Percentiles rank a stretch among this genome's conserved stretches.
phyloP scores from a whole-genome alignment of 1,140 invertebrate species.

The Bombyx mandarina region DNA sequence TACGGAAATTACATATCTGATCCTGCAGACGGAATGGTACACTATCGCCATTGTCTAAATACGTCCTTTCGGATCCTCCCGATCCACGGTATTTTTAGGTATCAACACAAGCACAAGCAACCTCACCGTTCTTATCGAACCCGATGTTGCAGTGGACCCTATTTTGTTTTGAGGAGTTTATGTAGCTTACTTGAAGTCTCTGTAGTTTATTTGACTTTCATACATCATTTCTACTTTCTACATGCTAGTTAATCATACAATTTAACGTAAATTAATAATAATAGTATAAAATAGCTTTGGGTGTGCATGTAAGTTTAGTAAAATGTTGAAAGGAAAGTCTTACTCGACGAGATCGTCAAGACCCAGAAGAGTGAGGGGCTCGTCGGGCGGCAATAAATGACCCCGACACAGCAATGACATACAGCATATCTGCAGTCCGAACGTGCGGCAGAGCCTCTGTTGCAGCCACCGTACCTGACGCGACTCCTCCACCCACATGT shows the following conservation, averaged over 20 bases:
- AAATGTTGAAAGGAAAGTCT: constrained; percentile 15
- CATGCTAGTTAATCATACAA: not conserved
- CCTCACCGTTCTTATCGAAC: too few species aligned
- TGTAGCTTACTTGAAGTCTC: too few species aligned
- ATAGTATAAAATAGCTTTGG: not conserved
- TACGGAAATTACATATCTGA: too few species aligned
- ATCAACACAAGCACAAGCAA: too few species aligned
- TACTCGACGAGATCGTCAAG: constrained; percentile 21
- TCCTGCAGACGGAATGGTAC: too few species aligned
- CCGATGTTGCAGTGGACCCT: too few species aligned
- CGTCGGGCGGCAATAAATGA: constrained; percentile 22
- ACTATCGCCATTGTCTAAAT: too few species aligned
- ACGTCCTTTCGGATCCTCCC: too few species aligned
- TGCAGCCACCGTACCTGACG: constrained; percentile 22
- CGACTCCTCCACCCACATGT: constrained; percentile 9
- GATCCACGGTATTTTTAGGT: too few species aligned
- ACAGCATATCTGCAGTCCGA: constrained; percentile 12
- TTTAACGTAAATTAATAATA: not conserved
- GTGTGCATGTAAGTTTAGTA: not conserved
- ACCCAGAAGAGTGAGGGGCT: constrained; percentile 20
- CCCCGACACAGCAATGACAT: constrained; percentile 15
- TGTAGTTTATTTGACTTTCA: not conserved
- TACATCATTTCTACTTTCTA: not conserved
- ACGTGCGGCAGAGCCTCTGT: constrained; percentile 18
- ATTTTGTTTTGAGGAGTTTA: too few species aligned